These are phyloP conservation scores for Lepidocyrtoides sp. DNA, from an alignment of 2,888 invertebrate species.

Conservation along the genomic window DNA sequence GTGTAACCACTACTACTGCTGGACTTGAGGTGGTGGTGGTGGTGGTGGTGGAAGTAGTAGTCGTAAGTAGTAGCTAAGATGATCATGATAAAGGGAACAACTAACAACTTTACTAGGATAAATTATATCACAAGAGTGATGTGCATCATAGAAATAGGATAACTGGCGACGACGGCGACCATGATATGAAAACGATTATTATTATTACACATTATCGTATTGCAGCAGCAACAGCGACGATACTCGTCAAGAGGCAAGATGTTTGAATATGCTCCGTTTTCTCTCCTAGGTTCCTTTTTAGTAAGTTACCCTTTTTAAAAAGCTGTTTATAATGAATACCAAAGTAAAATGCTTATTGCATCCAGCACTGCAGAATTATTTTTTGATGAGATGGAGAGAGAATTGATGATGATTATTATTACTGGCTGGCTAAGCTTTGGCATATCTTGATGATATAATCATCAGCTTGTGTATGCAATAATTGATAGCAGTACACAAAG, in stretches of 20 bases:
- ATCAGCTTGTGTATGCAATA: conserved; percentile 76
- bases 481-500: conserved; percentile 67
- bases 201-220: conserved; percentile 28
- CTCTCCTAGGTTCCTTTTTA: conserved; percentile 24
- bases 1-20: neutral
- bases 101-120: conserved; percentile 58
- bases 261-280: neutral
- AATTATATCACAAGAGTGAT: conserved; percentile 67
- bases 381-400: conserved; percentile 30
- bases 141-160: conserved; percentile 35
- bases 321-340: conserved; percentile 51
- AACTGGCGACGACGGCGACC: conserved; percentile 65
- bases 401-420: conserved; percentile 65
- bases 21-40: conserved; percentile 13
- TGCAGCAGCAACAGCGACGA: neutral
- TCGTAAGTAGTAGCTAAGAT: no score
- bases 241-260: conserved; percentile 42
- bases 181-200: conserved; percentile 64
- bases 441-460: conserved; percentile 77
- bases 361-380: conserved; percentile 11
- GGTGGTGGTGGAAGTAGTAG: no score
- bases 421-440: conserved; percentile 67
- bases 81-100: conserved; percentile 65
- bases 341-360: neutral
- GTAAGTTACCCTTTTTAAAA: conserved; percentile 53